These are phyloP conservation scores for Elegia similella DNA, from an alignment of 2,888 invertebrate species.

Conservation along the genomic window DNA sequence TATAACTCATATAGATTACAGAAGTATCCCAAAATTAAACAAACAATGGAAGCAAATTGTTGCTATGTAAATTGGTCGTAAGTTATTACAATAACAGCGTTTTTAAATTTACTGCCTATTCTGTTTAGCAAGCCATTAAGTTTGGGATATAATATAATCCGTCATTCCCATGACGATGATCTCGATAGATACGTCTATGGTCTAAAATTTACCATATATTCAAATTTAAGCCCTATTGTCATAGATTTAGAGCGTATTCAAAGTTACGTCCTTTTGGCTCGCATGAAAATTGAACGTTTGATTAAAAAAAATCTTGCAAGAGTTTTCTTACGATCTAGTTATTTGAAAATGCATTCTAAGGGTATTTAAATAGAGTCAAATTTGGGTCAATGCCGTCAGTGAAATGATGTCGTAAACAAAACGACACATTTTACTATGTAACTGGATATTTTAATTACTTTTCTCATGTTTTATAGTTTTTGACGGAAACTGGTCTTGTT, in stretches of 20 bases:
- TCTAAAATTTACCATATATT: neutral
- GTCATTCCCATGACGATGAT: constrained; percentile 37
- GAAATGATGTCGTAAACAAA: constrained; percentile 14
- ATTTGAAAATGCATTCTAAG: neutral
- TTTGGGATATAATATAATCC: constrained; percentile 33
- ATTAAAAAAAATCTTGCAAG: neutral
- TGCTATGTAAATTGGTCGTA: constrained; percentile 27
- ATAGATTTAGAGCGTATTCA: neutral
- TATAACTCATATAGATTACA: neutral
- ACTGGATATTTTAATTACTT: constrained; percentile 35
- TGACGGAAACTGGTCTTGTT: constrained; percentile 31
- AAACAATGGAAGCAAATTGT: constrained; percentile 28
- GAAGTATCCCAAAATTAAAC: constrained; percentile 25
- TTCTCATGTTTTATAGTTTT: constrained; percentile 31
- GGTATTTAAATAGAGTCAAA: neutral
- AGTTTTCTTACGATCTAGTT: neutral
- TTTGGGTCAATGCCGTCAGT: neutral
- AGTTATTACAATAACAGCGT: constrained; percentile 39
- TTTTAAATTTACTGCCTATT: constrained; percentile 43
- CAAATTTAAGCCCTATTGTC: neutral
- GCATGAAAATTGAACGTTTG: neutral
- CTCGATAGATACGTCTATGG: constrained; percentile 13
- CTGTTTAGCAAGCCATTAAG: constrained; percentile 40
- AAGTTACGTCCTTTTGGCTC: neutral
- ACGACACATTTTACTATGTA: constrained; percentile 22